Evolutionary conservation across 2,113 vertebrate species (phyloP), one percentile per base, ranked within the genome.

Genomic region (Lepus europaeus): DNA sequence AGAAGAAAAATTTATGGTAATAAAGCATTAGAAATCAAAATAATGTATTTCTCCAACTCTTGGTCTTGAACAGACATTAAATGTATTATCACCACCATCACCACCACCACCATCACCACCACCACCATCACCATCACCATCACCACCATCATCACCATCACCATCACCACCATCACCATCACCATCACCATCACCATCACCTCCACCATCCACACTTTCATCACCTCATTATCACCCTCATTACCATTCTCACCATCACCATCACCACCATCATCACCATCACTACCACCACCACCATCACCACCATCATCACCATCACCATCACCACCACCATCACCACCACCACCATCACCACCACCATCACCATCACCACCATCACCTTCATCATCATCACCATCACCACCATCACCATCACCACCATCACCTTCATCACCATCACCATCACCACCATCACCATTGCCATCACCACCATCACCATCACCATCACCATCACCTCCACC

Each of bases 271-370:
- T 0, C 36, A 74, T 1, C 72, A 74, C 3, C 23, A 69, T 0
- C 9, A 27, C 0, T 23, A 9, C 0, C 13, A 16, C 19, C 20
- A 10, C 0, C 69, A 74, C 0, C 36, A 45, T 0, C 23, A 73
- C 0, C 33, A n/a, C 0, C 13, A 33, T 0, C 25, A 61, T 0
- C 33, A 79, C 0, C 20, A 27, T 0, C 36, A 51, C 0, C 29
- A 33, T 0, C 31, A 27, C 0, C 68, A 86, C 1, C 70, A 72
- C 9, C 70, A 72, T 9, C 70, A 23, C 22, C 69, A 72, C 6
- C 12, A 36, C 0, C 16, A 59, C 0, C 51, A 72, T 0, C n/a
- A 19, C 0, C 14, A 36, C 17, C 33, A 72, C 0, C 25, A 73
- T 0, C 23, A 23, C 0, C 13, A 51, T 0, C 29, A 64, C 0